Evolutionary conservation across 2,113 vertebrate genomes (phyloP), one percentile per base, ranked within the genome.

Genomic region (rabbit (Oryctolagus cuniculus)): DNA sequence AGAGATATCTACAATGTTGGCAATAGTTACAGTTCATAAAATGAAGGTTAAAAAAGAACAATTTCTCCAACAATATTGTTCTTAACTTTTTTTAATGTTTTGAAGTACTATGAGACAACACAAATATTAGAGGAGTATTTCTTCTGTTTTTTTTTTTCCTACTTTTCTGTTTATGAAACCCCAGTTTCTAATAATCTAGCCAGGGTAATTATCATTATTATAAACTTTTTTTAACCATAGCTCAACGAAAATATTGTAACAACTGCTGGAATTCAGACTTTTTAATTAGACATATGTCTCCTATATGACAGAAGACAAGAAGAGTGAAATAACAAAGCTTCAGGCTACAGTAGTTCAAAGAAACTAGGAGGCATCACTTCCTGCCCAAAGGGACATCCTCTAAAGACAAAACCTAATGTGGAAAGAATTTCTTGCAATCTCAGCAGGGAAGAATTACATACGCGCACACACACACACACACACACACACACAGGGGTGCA

Each of bases 241-340:
- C 13, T 79, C 70, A 24, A 44, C 83, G 13, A 73, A 36, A 67
- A 58, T 78, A 6, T 83, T 93, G 86, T 66, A 74, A 17, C 67
- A 93, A 92, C 69, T 17, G 21, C 87, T 73, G 83, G 34, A 87
- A 95, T 69, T 88, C 15, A 87, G 6, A n/a, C 77, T 8, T 86
- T 38, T 95, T 90, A 92, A 72, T 89, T 7, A 82, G 69, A 34
- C 25, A 27, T 15, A 53, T 34, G 7, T n/a, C 81, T 5, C 10
- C 10, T 82, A 21, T 6, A 61, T 1, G 36, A 74, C 7, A 91
- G 44, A 93, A 83, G 8, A 1, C 12, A 77, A 3, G 10, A 55
- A 69, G 21, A 75, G 4, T 3, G n/a, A 69, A 75, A 80, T 69
- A 93, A 73, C 72, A 58, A 1, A 92, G 9, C 55, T 51, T 64